Conservation (phyloP, 1,140 invertebrate species). For the Drosophila sproati region DNA sequence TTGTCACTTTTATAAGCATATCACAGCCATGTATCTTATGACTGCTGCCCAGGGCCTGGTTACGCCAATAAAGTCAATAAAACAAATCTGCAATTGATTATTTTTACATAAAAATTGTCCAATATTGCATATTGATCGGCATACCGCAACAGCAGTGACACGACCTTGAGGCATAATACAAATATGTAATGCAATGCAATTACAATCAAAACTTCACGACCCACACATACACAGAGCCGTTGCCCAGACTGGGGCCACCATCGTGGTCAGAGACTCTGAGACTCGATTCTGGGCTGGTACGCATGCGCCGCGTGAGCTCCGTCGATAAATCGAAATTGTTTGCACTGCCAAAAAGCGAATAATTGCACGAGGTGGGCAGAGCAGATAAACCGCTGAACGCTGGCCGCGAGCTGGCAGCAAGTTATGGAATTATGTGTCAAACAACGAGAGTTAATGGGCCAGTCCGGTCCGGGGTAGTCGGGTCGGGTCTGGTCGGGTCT, state of each 20-base stretch:
- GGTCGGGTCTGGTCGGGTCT: neutral
- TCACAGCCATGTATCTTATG: constrained; percentile 26
- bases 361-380: constrained; percentile 68
- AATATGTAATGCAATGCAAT: constrained; percentile 82
- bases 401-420: constrained; percentile 51
- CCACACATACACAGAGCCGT: constrained; percentile 60
- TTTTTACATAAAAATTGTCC: constrained; percentile 59
- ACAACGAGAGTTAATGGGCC: constrained; percentile 78
- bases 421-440: constrained; percentile 83
- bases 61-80: constrained; percentile 68
- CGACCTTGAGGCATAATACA: constrained; percentile 74
- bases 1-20: constrained; percentile 39
- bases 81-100: constrained; percentile 79
- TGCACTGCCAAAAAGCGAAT: constrained; percentile 82
- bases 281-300: constrained; percentile 32
- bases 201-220: constrained; percentile 76
- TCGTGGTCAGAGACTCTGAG: constrained; percentile 24
- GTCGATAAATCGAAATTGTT: constrained; percentile 82
- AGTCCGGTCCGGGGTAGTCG: constrained; percentile 15
- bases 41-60: constrained; percentile 24
- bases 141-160: constrained; percentile 45
- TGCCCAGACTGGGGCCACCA: constrained; percentile 33
- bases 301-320: constrained; percentile 78
- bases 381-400: constrained; percentile 32
- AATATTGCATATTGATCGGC: constrained; percentile 51